Base-by-base conservation (phyloP, 2,113 vertebrate species). In the Prinia subflava region DNA sequence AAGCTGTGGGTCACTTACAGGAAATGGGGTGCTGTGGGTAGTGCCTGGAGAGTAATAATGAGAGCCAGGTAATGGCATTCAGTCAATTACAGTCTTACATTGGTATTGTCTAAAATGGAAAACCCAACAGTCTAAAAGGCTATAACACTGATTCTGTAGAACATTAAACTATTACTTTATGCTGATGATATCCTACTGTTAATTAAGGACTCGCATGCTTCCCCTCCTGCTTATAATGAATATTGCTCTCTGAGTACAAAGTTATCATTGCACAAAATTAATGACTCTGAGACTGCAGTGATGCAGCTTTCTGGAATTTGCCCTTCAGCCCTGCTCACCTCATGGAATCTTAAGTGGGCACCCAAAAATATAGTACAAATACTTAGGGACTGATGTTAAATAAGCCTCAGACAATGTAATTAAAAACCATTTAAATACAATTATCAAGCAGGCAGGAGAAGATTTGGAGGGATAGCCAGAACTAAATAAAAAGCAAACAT, bases 221-320 rank as follows among this genome's bases (percentile, higher is more conserved):
- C 78, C 85, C 94, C 94, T 97, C 75, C 93, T 81, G 77, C 76
- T 75, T 81, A 69, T 96, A 97, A 97, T 96, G 92, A 96, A 96
- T 97, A 96, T 97, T 96, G 90, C 91, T 97, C 86, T 96, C 80
- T 87, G 92, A 97, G 89, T 91, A 96, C 92, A 94, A 85, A 97
- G 97, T 97, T 97, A 96, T 94, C 90, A 85, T 92, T 92, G 90
- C 89, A 92, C 92, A 94, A 95, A 98, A 97, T 97, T 97, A 98
- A 97, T 97, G 95, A 95, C 92, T 97, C 87, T 83, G 92, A 95
- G 94, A 84, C 37, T 97, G 85, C 89, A 60, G 53, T 42, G 63
- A 93, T 82, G 83, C 67, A 68, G 90, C 76, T 87, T 96, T 86
- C 96, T 97, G 96, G 81, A 93, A 49, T 91, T 92, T 96, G 96